Conservation (phyloP, 2,797 vertebrate genomes). For the Ataeniobius toweri region DNA sequence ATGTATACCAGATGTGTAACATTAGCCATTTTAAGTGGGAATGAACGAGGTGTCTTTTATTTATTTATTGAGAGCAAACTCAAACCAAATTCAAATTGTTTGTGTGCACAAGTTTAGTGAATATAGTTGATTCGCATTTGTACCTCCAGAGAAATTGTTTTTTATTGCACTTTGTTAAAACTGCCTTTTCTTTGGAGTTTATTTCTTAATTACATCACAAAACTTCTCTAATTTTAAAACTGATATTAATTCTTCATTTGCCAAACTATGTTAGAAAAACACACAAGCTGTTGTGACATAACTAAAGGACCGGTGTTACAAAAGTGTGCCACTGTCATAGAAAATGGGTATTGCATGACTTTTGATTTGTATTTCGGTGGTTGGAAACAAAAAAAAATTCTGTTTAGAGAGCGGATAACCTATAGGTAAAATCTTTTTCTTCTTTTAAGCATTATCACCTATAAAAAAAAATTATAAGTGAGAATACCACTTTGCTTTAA, state of each 20-base stretch:
- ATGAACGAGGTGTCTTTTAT: too few relatives aligned
- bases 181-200: not conserved
- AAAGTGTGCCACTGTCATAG: not conserved
- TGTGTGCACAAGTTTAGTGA: not conserved
- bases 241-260: not conserved
- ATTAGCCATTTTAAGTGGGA: too few relatives aligned
- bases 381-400: too few relatives aligned
- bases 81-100: not conserved
- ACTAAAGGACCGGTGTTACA: not conserved
- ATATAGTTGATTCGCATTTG: not conserved
- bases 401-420: too few relatives aligned
- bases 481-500: too few relatives aligned
- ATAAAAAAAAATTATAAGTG: too few relatives aligned
- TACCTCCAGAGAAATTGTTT: not conserved
- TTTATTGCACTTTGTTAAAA: not conserved
- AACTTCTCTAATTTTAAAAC: not conserved
- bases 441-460: too few relatives aligned
- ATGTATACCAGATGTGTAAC: too few relatives aligned
- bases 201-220: not conserved
- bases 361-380: too few relatives aligned
- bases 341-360: too few relatives aligned
- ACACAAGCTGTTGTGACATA: not conserved
- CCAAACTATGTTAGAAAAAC: not conserved
- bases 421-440: too few relatives aligned
- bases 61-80: not conserved